These are phyloP conservation scores for Doris montereyensis DNA, from an alignment of 2,888 invertebrate genomes.

Conservation along the genomic window DNA sequence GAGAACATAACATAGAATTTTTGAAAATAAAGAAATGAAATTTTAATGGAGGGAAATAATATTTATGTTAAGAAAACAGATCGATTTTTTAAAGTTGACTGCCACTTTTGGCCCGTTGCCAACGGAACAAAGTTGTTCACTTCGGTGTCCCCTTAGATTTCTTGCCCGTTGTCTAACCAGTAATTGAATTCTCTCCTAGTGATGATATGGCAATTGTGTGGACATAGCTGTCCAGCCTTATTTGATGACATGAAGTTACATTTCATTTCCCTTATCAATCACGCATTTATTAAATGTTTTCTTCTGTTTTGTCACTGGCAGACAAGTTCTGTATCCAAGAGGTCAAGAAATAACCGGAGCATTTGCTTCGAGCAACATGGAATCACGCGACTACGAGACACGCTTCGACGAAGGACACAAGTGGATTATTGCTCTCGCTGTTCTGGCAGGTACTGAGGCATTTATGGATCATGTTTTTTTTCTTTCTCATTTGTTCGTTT, in stretches of 20 bases:
- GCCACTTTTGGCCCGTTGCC: too few species aligned
- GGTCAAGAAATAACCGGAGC: constrained; percentile 59
- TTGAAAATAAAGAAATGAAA: too few species aligned
- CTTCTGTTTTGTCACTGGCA: constrained; percentile 44
- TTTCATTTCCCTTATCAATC: too few species aligned
- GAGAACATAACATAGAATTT: too few species aligned
- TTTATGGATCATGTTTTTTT: neutral
- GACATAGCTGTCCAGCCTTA: neutral
- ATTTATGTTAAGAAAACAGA: too few species aligned
- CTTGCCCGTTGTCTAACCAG: too few species aligned
- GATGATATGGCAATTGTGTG: neutral
- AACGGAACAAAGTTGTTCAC: too few species aligned
- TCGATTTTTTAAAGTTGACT: too few species aligned
- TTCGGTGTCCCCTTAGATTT: too few species aligned
- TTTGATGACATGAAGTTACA: constrained; percentile 46
- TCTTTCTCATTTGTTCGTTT: neutral
- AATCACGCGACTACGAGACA: constrained; percentile 30
- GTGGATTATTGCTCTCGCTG: constrained; percentile 92
- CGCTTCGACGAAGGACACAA: constrained; percentile 54
- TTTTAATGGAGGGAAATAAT: too few species aligned
- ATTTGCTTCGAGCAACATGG: constrained; percentile 34
- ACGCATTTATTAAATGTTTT: too few species aligned
- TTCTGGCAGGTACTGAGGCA: constrained; percentile 78
- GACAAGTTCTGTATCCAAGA: constrained; percentile 47
- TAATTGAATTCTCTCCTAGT: too few species aligned